phyloP scores from a whole-genome alignment of 2,888 invertebrate genomes.

The Spodoptera littoralis region DNA sequence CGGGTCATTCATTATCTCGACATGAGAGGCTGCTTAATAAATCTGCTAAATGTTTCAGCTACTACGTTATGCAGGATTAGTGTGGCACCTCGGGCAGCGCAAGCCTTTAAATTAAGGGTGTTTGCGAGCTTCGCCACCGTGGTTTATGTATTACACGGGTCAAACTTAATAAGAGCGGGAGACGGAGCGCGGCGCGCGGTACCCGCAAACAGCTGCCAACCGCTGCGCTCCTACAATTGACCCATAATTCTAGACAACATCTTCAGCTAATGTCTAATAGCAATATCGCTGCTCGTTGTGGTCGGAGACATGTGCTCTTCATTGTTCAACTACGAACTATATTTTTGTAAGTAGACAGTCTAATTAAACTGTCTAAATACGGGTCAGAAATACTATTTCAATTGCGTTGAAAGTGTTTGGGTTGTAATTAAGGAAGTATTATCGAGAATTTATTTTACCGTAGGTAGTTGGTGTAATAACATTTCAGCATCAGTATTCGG shows the following conservation, averaged over 20 bases:
- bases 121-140: slow-evolving; percentile 61
- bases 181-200: slow-evolving; percentile 16
- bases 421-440: no score
- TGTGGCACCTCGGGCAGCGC: slow-evolving; percentile 58
- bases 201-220: slow-evolving; percentile 62
- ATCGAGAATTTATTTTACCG: no score
- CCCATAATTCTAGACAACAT: slow-evolving; percentile 69
- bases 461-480: no score
- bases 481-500: no score
- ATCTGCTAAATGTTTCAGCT: slow-evolving; percentile 68
- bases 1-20: slow-evolving; percentile 63
- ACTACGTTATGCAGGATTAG: slow-evolving; percentile 73
- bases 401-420: no score
- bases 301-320: slow-evolving; percentile 48
- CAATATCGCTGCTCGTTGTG: slow-evolving; percentile 58
- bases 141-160: slow-evolving; percentile 70
- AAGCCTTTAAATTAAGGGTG: slow-evolving; percentile 70
- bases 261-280: slow-evolving; percentile 64
- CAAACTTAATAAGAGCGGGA: slow-evolving; percentile 70
- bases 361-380: slow-evolving; percentile 20
- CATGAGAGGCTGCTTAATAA: slow-evolving; percentile 66
- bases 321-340: slow-evolving; percentile 33
- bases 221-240: slow-evolving; percentile 60
- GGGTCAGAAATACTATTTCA: neutral
- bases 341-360: slow-evolving; percentile 25